phyloP scores from a whole-genome alignment of 2,888 invertebrate genomes.

The Ariolimax columbianus region DNA sequence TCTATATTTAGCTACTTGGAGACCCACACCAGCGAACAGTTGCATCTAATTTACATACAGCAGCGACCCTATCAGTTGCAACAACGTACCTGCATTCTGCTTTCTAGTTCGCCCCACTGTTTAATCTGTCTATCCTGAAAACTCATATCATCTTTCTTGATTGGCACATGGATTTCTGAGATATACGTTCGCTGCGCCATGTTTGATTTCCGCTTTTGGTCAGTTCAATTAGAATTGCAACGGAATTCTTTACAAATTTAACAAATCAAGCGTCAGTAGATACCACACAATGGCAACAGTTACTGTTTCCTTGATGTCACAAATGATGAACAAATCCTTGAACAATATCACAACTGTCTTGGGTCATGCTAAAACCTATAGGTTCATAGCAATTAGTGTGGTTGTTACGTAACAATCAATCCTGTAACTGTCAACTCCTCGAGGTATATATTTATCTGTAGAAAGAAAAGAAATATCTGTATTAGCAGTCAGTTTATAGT shows the following conservation, averaged over 20 bases:
- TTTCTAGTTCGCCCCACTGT: conserved; percentile 74
- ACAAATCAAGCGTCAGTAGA: background rate
- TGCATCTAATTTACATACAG: background rate
- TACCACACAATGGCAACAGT: background rate
- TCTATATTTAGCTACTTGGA: too few relatives aligned
- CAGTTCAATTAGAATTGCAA: background rate
- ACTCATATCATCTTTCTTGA: conserved; percentile 74
- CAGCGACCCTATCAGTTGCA: background rate
- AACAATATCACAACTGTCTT: background rate
- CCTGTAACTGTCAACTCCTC: too few relatives aligned
- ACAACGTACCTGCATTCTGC: conserved; percentile 64
- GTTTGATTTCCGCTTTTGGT: background rate
- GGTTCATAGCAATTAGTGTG: too few relatives aligned
- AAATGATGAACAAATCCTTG: background rate
- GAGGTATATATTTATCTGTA: too few relatives aligned
- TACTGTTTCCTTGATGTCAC: background rate
- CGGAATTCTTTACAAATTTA: background rate
- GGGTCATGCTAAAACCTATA: background rate
- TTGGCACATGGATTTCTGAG: conserved; percentile 77
- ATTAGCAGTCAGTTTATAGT: too few relatives aligned
- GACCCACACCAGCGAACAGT: background rate
- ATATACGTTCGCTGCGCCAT: conserved; percentile 72
- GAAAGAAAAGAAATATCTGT: too few relatives aligned
- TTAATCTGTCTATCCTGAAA: conserved; percentile 77
- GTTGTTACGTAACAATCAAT: too few relatives aligned